Evolutionary conservation across 1,140 invertebrate genomes (phyloP), one percentile per base, ranked within the genome.

Genomic region (Eriocheir sinensis): DNA sequence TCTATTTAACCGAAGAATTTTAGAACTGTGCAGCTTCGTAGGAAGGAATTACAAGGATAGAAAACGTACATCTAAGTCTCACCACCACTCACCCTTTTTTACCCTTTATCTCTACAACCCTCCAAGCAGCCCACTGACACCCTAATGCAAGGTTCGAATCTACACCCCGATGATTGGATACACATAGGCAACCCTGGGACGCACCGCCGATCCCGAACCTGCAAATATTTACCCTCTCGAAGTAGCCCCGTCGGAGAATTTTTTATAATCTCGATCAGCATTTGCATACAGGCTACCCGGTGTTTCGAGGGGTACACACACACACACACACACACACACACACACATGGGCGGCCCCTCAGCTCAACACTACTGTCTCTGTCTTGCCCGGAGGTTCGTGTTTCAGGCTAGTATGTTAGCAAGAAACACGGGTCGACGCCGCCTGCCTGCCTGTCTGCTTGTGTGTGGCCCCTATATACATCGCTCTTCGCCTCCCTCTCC

Each of bases 351-450:
- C 60, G 60, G 60, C 60, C 6, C 60, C 12, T 6, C 60, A 21
- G 21, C 60, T 72, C 17, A n/a, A 72, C 60, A 72, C 60, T 72
- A 72, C 17, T 72, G 60, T n/a, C 60, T 72, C 60, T 72, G 60
- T 72, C n/a, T 72, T 21, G 21, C 60, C 27, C 60, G 21, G 60
- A 21, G 60, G 27, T 72, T 72, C 60, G 60, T 72, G 60, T 72
- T 72, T 72, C 60, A 72, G 21, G 60, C 60, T 72, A n/a, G 60
- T 72, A 72, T 72, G n/a, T 72, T 72, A 72, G 60, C 60, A 72
- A 72, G 60, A 72, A 72, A 72, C 60, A 21, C 60, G 6, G 9
- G 21, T 21, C 60, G 60, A 4, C 60, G 60, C 27, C 60, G 2
- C 60, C 60, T 27, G 27, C 60, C 27, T n/a, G 60, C n/a, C 2